These are phyloP conservation scores for Hydrophis major DNA, from an alignment of 2,797 vertebrate genomes.

Conservation along the genomic window DNA sequence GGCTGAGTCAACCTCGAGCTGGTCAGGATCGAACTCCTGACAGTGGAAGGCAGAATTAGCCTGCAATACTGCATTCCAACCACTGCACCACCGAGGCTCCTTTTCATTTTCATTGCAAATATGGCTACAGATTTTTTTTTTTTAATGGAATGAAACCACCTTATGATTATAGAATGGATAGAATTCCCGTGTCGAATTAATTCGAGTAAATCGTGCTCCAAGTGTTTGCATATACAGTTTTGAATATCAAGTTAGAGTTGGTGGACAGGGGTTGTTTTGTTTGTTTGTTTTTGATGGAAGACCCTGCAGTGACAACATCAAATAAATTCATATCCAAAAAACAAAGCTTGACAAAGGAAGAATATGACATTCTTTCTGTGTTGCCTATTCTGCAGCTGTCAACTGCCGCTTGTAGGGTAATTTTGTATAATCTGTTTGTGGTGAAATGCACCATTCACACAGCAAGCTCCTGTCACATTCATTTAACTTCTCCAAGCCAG, in stretches of 20 bases:
- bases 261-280: no score
- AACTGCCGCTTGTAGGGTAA: constrained; percentile 41
- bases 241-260: neutral
- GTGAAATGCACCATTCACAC: constrained; percentile 42
- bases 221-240: neutral
- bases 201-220: neutral
- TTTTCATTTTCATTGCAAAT: neutral
- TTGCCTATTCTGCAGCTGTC: constrained; percentile 43
- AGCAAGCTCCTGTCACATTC: constrained; percentile 38
- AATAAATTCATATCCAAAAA: constrained; percentile 40
- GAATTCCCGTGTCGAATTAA: neutral
- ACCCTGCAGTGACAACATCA: neutral
- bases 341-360: constrained; percentile 33
- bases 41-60: neutral
- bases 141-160: neutral
- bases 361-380: constrained; percentile 4
- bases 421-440: constrained; percentile 45
- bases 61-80: neutral
- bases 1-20: neutral
- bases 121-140: neutral
- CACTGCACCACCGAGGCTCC: neutral
- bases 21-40: neutral
- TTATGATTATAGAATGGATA: neutral
- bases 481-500: constrained; percentile 37
- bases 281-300: neutral